Evolutionary conservation across 2,797 vertebrate species (phyloP).

Genomic region (Melanotaenia trifasciata): DNA sequence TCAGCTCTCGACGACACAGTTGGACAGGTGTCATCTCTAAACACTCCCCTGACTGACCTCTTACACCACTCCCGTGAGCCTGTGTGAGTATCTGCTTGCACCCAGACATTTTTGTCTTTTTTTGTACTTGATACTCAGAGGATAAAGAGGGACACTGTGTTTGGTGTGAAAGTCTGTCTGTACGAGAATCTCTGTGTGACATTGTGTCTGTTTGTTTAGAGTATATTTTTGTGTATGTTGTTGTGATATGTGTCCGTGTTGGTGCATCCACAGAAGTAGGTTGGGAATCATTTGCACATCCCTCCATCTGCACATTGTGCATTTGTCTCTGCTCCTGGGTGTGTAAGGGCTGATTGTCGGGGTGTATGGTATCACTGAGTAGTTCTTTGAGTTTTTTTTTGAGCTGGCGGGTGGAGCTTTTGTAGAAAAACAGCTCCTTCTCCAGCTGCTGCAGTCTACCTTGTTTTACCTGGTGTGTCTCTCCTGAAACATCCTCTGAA

Average conservation of each 20-base stretch:
- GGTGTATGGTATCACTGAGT: slow-evolving; percentile 55
- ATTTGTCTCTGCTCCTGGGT: slow-evolving; percentile 24
- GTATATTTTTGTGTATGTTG: slow-evolving; percentile 56
- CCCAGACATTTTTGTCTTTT: slow-evolving; percentile 12
- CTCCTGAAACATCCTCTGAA: slow-evolving; percentile 52
- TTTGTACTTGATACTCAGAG: slow-evolving; percentile 25
- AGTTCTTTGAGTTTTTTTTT: slow-evolving; percentile 88
- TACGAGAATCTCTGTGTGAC: not conserved
- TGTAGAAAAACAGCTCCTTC: slow-evolving; percentile 93
- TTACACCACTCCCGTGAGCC: slow-evolving; percentile 1
- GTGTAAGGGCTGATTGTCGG: slow-evolving; percentile 45
- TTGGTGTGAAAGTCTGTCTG: slow-evolving; percentile 21
- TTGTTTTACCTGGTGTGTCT: slow-evolving; percentile 69
- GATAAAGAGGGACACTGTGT: slow-evolving; percentile 16
- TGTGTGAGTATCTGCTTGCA: slow-evolving; percentile 19
- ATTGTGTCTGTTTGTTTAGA: slow-evolving; percentile 33
- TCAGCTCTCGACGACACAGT: slow-evolving; percentile 83
- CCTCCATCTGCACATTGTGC: not conserved
- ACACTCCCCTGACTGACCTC: slow-evolving; percentile 24
- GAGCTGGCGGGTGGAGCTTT: slow-evolving; percentile 89
- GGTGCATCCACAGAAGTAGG: slow-evolving; percentile 19
- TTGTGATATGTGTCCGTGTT: slow-evolving; percentile 23
- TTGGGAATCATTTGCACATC: slow-evolving; percentile 19
- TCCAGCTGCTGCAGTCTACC: slow-evolving; percentile 87
- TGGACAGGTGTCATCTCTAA: slow-evolving; percentile 79